Base-by-base conservation (phyloP, 1,140 invertebrate genomes). In the Procambarus clarkii region DNA sequence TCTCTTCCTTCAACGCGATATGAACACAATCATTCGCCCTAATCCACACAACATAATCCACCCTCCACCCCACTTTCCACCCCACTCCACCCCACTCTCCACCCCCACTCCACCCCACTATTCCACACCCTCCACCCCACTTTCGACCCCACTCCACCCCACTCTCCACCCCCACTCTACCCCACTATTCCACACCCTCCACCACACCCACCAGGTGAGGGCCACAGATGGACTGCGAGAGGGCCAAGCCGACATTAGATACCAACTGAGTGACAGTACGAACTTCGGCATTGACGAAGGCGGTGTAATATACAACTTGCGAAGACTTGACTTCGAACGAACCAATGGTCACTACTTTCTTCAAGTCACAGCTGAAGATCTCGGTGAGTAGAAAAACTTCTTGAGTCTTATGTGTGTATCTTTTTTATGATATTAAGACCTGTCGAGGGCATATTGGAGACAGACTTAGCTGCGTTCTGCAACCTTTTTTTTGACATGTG, bases 271-370 rank as follows among this genome's bases (percentile, higher is more conserved):
- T 18, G 87, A 89, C 87, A 64, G 7, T 15, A 78, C 58, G 9
- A 81, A 89, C 80, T 89, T 89, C n/a, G 80, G 69, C 1, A 64
- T 89, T 3, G 87, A 89, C 64, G 87, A 89, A 69, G 78, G 64
- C 2, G 87, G 87, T 13, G 87, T 89, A 15, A 81, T 89, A 45
- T 89, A 82, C 80, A 89, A 89, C 87, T 34, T 81, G 13, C 58
- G 87, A 1, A 60, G 9, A n/a, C 60, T 89, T 13, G 87, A 89
- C 60, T 82, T 81, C 79, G 87, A 89, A 64, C 3, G 45, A 0
- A 71, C 87, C 13, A 60, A 60, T 0, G 87, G 87, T 2, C 64
- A 82, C 21, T 89, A 89, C 69, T n/a, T 69, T 9, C 5, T 89
- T 3, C 87, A 89, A 64, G 69, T 89, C 45, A 71, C 79, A 0